Conservation (phyloP, 2,113 vertebrate genomes). For the Ascaphus truei region DNA sequence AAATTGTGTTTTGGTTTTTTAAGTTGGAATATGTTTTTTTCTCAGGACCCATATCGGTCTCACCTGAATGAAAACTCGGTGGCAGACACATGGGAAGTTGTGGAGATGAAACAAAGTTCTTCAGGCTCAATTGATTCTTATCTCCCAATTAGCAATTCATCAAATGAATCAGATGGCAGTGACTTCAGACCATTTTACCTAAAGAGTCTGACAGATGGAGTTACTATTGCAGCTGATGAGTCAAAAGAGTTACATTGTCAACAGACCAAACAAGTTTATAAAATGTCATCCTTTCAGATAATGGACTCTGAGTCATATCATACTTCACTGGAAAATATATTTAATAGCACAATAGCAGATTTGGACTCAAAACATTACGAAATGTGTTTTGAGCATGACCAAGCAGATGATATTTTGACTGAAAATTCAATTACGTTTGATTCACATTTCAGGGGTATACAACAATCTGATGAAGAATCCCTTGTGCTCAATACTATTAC, state of each 20-base stretch:
- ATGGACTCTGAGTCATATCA: conserved; percentile 27
- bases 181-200: not conserved
- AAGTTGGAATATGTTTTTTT: not conserved
- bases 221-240: conserved; percentile 25
- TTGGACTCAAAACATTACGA: conserved; percentile 44
- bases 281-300: conserved; percentile 43
- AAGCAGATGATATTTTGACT: conserved; percentile 39
- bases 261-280: conserved; percentile 36
- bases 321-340: conserved; percentile 38
- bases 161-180: not conserved
- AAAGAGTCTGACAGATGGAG: conserved; percentile 20
- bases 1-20: too few species aligned
- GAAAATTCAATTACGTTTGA: conserved; percentile 39
- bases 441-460: conserved; percentile 46
- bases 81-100: not conserved
- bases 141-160: too few species aligned
- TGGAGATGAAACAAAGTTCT: not conserved
- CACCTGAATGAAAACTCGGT: not conserved
- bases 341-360: conserved; percentile 47
- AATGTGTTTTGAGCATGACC: conserved; percentile 48
- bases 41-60: not conserved
- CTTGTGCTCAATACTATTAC: conserved; percentile 57
- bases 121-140: not conserved
- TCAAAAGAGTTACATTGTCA: conserved; percentile 18
- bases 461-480: conserved; percentile 50